A percentile compares a stretch with the other conserved stretches of the same genome.
phyloP scores from a whole-genome alignment of 2,888 invertebrate species.

The Euproctis similis region DNA sequence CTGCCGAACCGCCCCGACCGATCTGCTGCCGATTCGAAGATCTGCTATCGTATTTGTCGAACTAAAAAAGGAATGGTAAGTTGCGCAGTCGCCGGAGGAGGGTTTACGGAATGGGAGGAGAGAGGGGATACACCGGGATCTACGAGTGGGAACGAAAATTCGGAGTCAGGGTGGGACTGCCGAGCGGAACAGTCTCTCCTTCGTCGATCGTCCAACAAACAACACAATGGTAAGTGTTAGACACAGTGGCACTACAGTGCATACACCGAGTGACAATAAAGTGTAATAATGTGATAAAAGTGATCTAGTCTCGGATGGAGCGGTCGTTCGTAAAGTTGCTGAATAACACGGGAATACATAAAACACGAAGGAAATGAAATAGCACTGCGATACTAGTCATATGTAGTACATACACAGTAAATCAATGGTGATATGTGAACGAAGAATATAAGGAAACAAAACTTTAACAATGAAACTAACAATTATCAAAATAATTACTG shows the following conservation, averaged over 20 bases:
- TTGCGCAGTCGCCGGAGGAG: conserved; percentile 24
- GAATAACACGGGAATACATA: too few relatives aligned
- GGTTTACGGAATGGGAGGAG: conserved; percentile 19
- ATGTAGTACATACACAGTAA: too few relatives aligned
- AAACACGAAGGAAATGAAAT: too few relatives aligned
- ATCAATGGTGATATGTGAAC: too few relatives aligned
- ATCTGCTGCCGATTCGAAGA: conserved; percentile 51
- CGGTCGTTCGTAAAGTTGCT: too few relatives aligned
- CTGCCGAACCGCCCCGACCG: conserved; percentile 34
- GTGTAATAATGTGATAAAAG: conserved; percentile 36
- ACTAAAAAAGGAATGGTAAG: conserved; percentile 68
- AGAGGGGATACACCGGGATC: conserved; percentile 42
- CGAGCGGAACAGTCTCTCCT: conserved; percentile 70
- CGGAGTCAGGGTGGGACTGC: conserved; percentile 74
- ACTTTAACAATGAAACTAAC: too few relatives aligned
- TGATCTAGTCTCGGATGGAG: conserved; percentile 14
- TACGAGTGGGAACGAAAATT: conserved; percentile 42
- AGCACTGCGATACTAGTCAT: too few relatives aligned
- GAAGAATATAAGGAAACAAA: too few relatives aligned
- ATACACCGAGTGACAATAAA: conserved; percentile 20
- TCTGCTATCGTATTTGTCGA: conserved; percentile 57
- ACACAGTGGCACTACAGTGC: conserved; percentile 31
- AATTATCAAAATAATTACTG: too few relatives aligned
- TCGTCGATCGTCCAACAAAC: conserved; percentile 64
- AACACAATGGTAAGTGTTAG: conserved; percentile 68